These are phyloP conservation scores for Isichthys henryi DNA, from an alignment of 2,113 vertebrate genomes.

Conservation along the genomic window DNA sequence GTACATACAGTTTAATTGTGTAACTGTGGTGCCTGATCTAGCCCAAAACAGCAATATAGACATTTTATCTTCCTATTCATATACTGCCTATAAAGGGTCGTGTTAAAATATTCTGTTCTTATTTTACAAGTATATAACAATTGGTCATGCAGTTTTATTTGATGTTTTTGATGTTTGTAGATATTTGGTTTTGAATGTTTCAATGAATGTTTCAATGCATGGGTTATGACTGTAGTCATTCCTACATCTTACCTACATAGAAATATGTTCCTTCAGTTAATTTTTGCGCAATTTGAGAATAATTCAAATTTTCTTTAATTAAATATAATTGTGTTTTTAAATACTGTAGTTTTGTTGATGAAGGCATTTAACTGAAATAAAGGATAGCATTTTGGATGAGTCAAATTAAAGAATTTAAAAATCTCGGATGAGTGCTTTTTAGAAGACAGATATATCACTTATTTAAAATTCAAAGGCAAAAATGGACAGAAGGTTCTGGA, in stretches of 20 bases:
- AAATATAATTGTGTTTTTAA: background rate
- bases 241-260: background rate
- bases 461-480: background rate
- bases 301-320: background rate
- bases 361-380: background rate
- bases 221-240: background rate
- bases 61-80: background rate
- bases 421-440: background rate
- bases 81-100: background rate
- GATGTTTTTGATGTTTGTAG: background rate
- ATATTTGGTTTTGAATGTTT: background rate
- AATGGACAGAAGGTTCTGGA: background rate
- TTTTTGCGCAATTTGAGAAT: background rate
- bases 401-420: background rate
- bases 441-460: background rate
- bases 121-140: background rate
- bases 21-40: background rate
- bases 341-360: background rate
- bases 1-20: background rate
- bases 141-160: background rate
- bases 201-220: background rate
- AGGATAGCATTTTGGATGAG: background rate
- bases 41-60: background rate
- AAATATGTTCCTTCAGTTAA: background rate
- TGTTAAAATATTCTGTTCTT: background rate